Evolutionary conservation across 92 coral and sea anemone species (phyloP), one percentile per base, ranked within the genome.

Genomic region (Parazoanthus atlanticus): DNA sequence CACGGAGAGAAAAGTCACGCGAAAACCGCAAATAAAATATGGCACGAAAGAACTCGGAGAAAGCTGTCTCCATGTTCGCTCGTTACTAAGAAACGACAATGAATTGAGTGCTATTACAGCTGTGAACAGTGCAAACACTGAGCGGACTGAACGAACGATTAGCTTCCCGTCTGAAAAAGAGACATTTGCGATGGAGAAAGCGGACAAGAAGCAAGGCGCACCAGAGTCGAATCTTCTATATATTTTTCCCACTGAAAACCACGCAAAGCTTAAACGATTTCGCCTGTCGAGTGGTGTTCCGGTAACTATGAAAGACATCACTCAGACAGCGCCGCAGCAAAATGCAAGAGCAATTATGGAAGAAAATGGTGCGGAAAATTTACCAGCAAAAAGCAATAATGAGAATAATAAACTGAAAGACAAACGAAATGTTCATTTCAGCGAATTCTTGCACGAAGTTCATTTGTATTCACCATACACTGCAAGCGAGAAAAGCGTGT

Each of bases 381-480:
- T 43, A 29, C n/a, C 33, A 46, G 25, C 33, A 78, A 34, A 61
- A 12, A 91, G 5, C 28, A 47, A 30, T 31, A 74, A 19, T 6
- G 86, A 82, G 79, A 82, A 54, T 21, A 32, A 43, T 72, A 78
- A 89, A 70, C 94, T 91, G 29, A 79, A 61, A 30, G 91, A 89
- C 77, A 90, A 90, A 76, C 90, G 90, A 77, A 94, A 77, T 74
- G 98, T 96, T 30, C 96, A 90, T 79, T 96, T 96, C 81, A 92
- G 98, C 73, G 93, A 96, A 69, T 88, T 90, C 78, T 85, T 96
- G 75, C 93, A 93, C 29, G 96, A 96, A 86, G 89, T 95, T 77
- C 96, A 94, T 76, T 58, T 93, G 56, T 94, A 95, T 88, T 92
- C 96, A 30, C 94, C 98, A 2, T 30, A 75, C 0, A 66, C 90